Conservation (phyloP, 2,797 vertebrate species). For the Linurgus olivaceus region DNA sequence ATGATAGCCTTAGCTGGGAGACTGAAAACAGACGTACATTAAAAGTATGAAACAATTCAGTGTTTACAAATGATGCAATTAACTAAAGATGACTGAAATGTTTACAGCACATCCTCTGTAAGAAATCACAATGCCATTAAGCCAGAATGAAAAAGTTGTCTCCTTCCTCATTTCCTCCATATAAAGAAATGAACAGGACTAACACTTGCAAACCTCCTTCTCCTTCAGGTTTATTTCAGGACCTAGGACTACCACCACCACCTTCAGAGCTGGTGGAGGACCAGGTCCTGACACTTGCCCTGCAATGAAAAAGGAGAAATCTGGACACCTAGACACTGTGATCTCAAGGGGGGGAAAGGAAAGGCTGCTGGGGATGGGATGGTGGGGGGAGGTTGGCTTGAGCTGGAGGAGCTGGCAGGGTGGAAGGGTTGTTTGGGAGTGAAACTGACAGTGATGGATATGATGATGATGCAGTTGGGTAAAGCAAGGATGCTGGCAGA, state of each 20-base stretch:
- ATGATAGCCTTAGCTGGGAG: not conserved
- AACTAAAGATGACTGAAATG: not conserved
- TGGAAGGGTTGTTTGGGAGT: not conserved
- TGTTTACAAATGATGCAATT: not conserved
- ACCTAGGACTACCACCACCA: not conserved
- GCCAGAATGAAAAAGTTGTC: not conserved
- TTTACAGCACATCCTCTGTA: not conserved
- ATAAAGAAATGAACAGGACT: not conserved
- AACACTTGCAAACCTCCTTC: not conserved
- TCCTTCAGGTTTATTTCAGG: not conserved
- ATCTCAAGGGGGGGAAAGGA: not conserved
- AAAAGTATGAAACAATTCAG: not conserved
- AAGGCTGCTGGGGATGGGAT: not conserved
- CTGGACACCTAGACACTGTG: not conserved
- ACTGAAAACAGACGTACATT: not conserved
- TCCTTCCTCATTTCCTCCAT: not conserved
- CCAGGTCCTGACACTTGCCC: too few species aligned
- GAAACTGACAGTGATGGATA: not conserved
- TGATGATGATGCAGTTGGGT: not conserved
- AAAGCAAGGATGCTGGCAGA: not conserved
- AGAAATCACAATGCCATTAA: not conserved
- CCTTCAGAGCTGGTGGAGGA: not conserved
- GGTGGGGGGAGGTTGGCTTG: not conserved
- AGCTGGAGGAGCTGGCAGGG: not conserved
- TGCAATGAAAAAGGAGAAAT: not conserved